Evolutionary conservation across 2,113 vertebrate genomes (phyloP).

Genomic region (Pollimyrus isidori): DNA sequence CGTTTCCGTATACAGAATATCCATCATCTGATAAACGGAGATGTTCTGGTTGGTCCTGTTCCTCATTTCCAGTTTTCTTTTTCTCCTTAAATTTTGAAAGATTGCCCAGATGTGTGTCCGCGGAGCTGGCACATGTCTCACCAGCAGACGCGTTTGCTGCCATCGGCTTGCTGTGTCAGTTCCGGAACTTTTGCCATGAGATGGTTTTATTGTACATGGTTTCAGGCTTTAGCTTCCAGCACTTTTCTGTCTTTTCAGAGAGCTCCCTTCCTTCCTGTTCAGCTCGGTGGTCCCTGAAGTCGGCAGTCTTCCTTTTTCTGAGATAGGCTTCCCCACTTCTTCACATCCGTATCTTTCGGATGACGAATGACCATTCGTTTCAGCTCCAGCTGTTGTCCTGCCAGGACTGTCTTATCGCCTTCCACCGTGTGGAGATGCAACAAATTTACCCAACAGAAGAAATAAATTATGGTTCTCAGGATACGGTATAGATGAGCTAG

Average conservation of each 20-base stretch:
- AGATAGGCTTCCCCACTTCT: neutral
- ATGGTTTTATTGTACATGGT: neutral
- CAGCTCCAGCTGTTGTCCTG: neutral
- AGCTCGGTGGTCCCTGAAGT: neutral
- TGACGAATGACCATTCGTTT: neutral
- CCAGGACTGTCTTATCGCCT: neutral
- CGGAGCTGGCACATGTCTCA: neutral
- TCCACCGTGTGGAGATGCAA: neutral
- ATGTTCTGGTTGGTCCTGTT: neutral
- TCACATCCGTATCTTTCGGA: neutral
- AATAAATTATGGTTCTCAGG: neutral
- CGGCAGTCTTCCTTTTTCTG: neutral
- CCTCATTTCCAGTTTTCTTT: neutral
- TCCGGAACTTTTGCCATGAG: neutral
- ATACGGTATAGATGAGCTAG: neutral
- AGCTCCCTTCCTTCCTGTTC: neutral
- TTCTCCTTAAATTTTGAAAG: neutral
- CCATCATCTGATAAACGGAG: neutral
- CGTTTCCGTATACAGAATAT: neutral
- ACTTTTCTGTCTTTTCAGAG: neutral
- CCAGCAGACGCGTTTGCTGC: neutral
- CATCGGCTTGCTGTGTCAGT: neutral
- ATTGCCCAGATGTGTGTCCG: neutral
- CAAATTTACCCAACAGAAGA: neutral
- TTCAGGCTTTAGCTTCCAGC: neutral